Evolutionary conservation across 53 echinoderm and acorn worm species (phyloP).

Genomic region (Luidia sarsii): DNA sequence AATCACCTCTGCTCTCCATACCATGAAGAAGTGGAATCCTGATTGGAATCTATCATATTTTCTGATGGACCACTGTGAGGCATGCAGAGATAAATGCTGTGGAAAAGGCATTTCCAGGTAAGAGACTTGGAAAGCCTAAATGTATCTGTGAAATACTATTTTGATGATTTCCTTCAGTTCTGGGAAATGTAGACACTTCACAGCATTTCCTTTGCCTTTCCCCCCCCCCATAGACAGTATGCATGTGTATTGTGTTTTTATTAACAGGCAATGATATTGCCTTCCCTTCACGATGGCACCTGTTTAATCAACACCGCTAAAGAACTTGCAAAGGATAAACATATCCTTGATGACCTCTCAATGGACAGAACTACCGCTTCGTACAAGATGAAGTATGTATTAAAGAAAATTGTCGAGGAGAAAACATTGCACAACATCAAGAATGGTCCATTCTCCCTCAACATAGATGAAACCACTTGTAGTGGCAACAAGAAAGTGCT

Average conservation of each 20-base stretch:
- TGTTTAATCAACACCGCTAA: slow-evolving; percentile 14
- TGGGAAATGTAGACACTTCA: too few species aligned
- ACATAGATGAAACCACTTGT: background rate
- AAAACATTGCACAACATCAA: background rate
- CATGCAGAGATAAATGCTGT: slow-evolving; percentile 42
- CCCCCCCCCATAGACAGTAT: too few species aligned
- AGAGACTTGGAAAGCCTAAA: too few species aligned
- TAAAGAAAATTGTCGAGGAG: background rate
- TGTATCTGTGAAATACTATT: too few species aligned
- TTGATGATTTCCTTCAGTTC: too few species aligned
- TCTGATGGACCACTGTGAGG: slow-evolving; percentile 19
- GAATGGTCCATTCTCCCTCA: background rate
- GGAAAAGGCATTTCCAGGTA: slow-evolving; percentile 37
- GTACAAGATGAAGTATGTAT: too few species aligned
- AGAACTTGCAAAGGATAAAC: background rate
- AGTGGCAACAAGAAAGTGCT: background rate
- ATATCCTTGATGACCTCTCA: too few species aligned
- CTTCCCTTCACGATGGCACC: slow-evolving; percentile 44
- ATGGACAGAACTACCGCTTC: too few species aligned
- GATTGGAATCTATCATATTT: slow-evolving; percentile 24
- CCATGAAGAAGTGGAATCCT: slow-evolving; percentile 12
- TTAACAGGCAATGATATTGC: too few species aligned
- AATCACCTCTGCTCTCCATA: background rate
- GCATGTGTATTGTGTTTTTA: too few species aligned
- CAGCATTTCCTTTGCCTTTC: too few species aligned